phyloP scores from a whole-genome alignment of 2,888 invertebrate genomes.

The Steromphala cineraria region DNA sequence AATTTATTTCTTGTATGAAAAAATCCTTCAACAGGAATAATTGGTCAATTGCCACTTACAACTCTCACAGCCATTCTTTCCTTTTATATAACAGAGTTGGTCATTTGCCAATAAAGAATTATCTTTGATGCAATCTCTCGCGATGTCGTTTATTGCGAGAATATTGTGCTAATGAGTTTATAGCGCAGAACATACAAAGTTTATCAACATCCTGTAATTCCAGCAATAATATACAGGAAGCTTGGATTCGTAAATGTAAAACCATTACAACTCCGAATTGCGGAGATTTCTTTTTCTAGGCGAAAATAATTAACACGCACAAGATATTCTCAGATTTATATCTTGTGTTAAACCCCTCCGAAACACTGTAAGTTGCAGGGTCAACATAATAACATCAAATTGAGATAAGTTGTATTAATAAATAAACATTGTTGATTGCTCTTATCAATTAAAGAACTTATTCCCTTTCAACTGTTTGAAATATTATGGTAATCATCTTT shows the following conservation, averaged over 20 bases:
- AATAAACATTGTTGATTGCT: no score
- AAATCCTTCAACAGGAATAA: no score
- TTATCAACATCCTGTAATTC: conserved; percentile 10
- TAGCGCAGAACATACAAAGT: neutral
- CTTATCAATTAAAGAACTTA: no score
- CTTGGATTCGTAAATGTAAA: neutral
- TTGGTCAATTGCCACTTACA: no score
- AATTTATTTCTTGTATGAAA: no score
- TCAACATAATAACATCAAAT: neutral
- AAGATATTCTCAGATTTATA: neutral
- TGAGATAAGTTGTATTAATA: neutral
- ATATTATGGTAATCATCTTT: no score
- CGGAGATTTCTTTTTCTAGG: neutral
- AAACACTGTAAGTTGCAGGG: neutral
- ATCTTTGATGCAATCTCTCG: neutral
- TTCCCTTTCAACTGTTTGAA: no score
- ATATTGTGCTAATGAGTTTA: neutral
- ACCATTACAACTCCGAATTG: neutral
- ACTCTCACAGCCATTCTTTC: no score
- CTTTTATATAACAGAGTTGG: neutral
- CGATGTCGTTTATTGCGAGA: neutral
- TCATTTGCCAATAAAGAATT: neutral
- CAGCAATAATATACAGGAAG: neutral
- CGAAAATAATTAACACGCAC: neutral
- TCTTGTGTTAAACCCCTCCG: neutral